These are phyloP conservation scores for Calliopsis andreniformis DNA, from an alignment of 1,140 invertebrate genomes.

Conservation along the genomic window DNA sequence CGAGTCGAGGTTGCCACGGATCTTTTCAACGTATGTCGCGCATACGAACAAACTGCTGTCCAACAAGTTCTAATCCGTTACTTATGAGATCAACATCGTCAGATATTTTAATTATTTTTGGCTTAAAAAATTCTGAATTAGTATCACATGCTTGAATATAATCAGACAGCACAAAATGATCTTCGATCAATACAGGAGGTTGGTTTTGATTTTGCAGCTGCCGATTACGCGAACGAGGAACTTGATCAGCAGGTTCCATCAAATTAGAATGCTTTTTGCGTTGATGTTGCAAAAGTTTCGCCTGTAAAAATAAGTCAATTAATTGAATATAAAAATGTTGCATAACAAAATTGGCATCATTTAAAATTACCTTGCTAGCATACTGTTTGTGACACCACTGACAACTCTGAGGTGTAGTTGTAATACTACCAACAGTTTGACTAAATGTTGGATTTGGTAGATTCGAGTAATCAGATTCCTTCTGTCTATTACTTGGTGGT, in stretches of 20 bases:
- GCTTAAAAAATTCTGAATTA: slow-evolving; percentile 68
- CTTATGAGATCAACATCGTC: slow-evolving; percentile 67
- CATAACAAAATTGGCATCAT: neutral
- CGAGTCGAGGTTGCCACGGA: slow-evolving; percentile 38
- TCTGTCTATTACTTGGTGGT: slow-evolving; percentile 84
- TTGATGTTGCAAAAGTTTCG: slow-evolving; percentile 91
- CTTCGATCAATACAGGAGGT: slow-evolving; percentile 61
- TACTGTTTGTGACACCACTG: slow-evolving; percentile 93
- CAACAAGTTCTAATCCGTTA: slow-evolving; percentile 67
- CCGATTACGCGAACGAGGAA: slow-evolving; percentile 76
- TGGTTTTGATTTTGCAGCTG: slow-evolving; percentile 75
- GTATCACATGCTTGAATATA: slow-evolving; percentile 65
- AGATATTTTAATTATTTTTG: slow-evolving; percentile 71
- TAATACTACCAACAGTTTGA: slow-evolving; percentile 88
- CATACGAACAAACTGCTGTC: slow-evolving; percentile 76
- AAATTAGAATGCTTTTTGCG: slow-evolving; percentile 86
- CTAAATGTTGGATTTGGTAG: slow-evolving; percentile 85
- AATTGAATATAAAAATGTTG: neutral
- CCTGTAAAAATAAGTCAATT: slow-evolving; percentile 68
- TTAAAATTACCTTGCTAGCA: slow-evolving; percentile 84
- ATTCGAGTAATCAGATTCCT: slow-evolving; percentile 80
- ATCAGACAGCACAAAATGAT: slow-evolving; percentile 71
- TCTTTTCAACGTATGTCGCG: slow-evolving; percentile 77
- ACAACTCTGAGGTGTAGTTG: slow-evolving; percentile 88
- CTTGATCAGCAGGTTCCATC: slow-evolving; percentile 79